Evolutionary conservation across 2,113 vertebrate genomes (phyloP).

Genomic region (Suricata suricatta): DNA sequence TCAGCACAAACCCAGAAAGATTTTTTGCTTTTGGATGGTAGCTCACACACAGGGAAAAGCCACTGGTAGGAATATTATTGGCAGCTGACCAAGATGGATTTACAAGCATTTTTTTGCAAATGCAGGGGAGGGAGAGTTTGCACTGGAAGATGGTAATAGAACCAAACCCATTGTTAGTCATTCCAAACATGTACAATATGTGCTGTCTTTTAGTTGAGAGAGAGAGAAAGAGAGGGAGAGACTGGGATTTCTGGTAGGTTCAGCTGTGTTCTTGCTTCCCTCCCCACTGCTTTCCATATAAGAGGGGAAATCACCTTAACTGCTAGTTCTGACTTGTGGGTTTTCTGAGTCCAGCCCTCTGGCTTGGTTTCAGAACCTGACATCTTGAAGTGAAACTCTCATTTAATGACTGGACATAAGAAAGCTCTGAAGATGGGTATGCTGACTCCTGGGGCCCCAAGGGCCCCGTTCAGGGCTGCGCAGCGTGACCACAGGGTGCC

Average conservation of each 20-base stretch:
- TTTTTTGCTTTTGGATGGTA: not conserved
- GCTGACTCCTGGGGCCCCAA: not conserved
- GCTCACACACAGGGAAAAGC: not conserved
- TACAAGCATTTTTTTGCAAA: slow-evolving; percentile 21
- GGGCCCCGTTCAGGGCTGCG: not conserved
- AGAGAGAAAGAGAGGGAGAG: not conserved
- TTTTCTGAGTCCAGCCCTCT: not conserved
- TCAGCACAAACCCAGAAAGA: not conserved
- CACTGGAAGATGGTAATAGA: not conserved
- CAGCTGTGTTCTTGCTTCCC: not conserved
- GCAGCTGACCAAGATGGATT: slow-evolving; percentile 14
- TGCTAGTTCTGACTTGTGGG: not conserved
- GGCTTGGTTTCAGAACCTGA: not conserved
- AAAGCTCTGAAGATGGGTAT: not conserved
- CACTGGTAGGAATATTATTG: not conserved
- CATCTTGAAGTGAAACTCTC: not conserved
- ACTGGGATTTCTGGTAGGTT: not conserved
- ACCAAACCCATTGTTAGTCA: not conserved
- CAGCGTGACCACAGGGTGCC: not conserved
- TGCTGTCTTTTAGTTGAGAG: not conserved
- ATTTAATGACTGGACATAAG: not conserved
- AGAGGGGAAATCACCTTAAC: not conserved
- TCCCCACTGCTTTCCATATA: not conserved
- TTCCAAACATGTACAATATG: not conserved
- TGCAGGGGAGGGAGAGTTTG: not conserved